Conservation (phyloP, 35 echinoderm and acorn worm species). For the Amphiura filiformis region DNA sequence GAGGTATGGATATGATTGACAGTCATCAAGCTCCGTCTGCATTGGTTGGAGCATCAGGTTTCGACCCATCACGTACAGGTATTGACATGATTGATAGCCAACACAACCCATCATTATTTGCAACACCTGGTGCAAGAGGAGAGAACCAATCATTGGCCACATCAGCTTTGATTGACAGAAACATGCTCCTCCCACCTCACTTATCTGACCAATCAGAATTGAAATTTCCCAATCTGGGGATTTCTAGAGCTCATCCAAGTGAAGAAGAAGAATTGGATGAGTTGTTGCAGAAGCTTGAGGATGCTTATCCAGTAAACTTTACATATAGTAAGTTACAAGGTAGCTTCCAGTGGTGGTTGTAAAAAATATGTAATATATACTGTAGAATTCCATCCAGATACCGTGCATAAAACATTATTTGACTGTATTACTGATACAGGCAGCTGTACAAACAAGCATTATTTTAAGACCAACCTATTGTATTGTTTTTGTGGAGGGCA, state of each 20-base stretch:
- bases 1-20: constrained; percentile 49
- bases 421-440: too few species aligned
- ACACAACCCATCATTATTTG: not conserved
- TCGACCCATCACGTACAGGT: constrained; percentile 25
- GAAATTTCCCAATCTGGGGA: constrained; percentile 63
- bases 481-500: too few species aligned
- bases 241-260: constrained; percentile 62
- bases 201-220: constrained; percentile 67
- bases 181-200: constrained; percentile 57
- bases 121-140: not conserved
- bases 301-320: constrained; percentile 52
- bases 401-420: too few species aligned
- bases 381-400: too few species aligned
- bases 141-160: constrained; percentile 29
- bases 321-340: not conserved
- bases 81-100: not conserved
- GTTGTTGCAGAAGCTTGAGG: constrained; percentile 68
- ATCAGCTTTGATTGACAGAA: constrained; percentile 18
- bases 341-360: too few species aligned
- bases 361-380: too few species aligned
- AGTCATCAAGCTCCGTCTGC: not conserved
- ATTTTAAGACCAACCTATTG: too few species aligned
- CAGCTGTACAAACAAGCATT: too few species aligned
- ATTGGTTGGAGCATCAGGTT: not conserved
- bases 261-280: constrained; percentile 85